Percentiles rank a stretch among this genome's conserved stretches.
Conservation (phyloP, 2,888 invertebrate species). For the Poecilobothrus nobilitatus region DNA sequence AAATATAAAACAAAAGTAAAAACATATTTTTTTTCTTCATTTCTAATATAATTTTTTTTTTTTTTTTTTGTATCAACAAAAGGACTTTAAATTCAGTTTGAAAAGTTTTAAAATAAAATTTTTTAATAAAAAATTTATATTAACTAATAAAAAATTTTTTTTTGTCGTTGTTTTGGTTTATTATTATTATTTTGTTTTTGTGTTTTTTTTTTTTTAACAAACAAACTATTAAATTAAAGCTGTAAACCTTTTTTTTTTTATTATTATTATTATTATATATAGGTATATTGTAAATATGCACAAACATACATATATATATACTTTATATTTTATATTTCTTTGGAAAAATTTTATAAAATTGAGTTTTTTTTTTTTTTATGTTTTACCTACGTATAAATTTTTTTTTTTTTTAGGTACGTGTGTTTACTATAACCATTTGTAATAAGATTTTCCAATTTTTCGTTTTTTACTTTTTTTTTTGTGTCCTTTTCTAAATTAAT, state of each 20-base stretch:
- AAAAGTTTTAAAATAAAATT: background rate
- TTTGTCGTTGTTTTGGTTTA: no score
- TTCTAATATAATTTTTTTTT: no score
- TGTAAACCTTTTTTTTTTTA: background rate
- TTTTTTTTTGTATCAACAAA: background rate
- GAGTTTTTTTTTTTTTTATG: no score
- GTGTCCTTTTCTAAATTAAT: background rate
- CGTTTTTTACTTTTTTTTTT: background rate
- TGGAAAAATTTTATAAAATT: background rate
- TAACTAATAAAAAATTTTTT: background rate
- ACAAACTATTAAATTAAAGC: slow-evolving; percentile 4
- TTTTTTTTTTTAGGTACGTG: no score
- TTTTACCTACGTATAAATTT: background rate
- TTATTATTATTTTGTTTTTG: no score
- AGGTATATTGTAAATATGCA: no score
- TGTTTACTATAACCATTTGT: background rate
- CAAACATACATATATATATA: no score
- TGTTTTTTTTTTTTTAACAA: background rate
- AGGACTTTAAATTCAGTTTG: background rate
- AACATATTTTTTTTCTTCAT: no score
- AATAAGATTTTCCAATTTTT: background rate
- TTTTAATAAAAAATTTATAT: slow-evolving; percentile 2
- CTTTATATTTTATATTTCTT: background rate
- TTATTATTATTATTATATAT: background rate
- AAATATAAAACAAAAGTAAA: no score